phyloP scores from a whole-genome alignment of 2,113 vertebrate genomes.

The Gnathonemus longibarbis region DNA sequence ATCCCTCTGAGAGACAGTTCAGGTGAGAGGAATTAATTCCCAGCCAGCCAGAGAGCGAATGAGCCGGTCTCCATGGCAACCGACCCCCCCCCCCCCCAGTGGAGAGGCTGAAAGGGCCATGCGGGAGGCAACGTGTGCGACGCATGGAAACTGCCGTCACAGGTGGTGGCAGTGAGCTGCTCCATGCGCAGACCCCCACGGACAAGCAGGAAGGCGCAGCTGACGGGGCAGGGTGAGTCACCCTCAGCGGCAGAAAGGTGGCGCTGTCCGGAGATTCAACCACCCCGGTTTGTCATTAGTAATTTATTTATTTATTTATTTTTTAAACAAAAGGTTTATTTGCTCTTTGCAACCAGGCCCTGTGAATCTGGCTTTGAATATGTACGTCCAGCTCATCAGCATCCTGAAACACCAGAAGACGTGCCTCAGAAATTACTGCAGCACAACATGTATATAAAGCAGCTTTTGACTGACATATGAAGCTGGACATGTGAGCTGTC shows the following conservation, averaged over 20 bases:
- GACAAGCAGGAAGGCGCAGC: background rate
- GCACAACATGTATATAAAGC: background rate
- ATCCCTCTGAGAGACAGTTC: background rate
- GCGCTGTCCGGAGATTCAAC: background rate
- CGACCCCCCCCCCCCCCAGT: background rate
- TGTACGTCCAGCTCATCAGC: background rate
- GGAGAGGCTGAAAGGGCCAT: background rate
- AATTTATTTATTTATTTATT: no score
- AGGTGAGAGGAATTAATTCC: constrained; percentile 12
- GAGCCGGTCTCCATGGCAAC: background rate
- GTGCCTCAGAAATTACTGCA: background rate
- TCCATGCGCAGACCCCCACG: background rate
- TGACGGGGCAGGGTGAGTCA: background rate
- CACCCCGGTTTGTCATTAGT: background rate
- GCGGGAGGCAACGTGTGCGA: background rate
- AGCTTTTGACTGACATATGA: background rate
- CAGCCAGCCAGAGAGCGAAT: background rate
- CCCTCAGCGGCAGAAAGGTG: background rate
- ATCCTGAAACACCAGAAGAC: background rate
- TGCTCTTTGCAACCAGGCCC: background rate
- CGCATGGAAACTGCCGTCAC: background rate
- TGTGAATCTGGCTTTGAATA: background rate
- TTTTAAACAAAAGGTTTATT: background rate
- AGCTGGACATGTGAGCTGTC: background rate
- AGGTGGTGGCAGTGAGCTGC: background rate